Evolutionary conservation across 2,888 invertebrate species (phyloP).

Genomic region (Pristionchus maxplancki): DNA sequence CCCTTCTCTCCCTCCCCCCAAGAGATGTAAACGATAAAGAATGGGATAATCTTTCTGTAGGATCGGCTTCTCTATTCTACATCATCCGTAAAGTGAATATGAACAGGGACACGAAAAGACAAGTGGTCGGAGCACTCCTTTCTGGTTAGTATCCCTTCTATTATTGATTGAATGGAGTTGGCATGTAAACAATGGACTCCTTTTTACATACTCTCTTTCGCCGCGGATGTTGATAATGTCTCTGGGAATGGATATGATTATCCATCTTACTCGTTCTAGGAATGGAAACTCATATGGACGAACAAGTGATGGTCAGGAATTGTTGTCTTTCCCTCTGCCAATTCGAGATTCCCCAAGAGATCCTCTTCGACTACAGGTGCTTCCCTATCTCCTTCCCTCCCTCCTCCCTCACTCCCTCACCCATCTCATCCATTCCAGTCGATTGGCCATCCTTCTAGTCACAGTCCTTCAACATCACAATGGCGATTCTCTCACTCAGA

Average conservation of each 20-base stretch:
- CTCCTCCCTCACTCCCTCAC: not conserved
- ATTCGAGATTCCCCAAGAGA: constrained; percentile 94
- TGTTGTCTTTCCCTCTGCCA: constrained; percentile 95
- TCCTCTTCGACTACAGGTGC: constrained; percentile 80
- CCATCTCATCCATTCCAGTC: constrained; percentile 57
- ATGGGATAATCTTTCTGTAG: constrained; percentile 50
- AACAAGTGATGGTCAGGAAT: constrained; percentile 89
- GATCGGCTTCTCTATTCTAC: constrained; percentile 69
- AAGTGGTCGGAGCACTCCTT: constrained; percentile 71
- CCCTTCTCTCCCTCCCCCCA: not conserved
- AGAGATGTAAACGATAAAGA: not conserved
- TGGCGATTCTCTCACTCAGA: constrained; percentile 90
- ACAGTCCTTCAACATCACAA: constrained; percentile 74
- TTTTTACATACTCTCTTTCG: too few relatives aligned
- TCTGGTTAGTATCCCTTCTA: constrained; percentile 58
- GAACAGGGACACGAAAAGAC: constrained; percentile 72
- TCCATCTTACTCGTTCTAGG: constrained; percentile 55
- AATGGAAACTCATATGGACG: constrained; percentile 75
- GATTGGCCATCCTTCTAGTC: constrained; percentile 73
- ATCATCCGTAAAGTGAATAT: constrained; percentile 70
- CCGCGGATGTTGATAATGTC: too few relatives aligned
- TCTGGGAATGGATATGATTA: not conserved
- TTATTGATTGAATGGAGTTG: not conserved
- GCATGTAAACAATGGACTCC: too few relatives aligned
- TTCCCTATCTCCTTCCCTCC: not conserved